Evolutionary conservation across 2,797 vertebrate genomes (phyloP), one percentile per base, ranked within the genome.

Genomic region (Enteromius anoplus): DNA sequence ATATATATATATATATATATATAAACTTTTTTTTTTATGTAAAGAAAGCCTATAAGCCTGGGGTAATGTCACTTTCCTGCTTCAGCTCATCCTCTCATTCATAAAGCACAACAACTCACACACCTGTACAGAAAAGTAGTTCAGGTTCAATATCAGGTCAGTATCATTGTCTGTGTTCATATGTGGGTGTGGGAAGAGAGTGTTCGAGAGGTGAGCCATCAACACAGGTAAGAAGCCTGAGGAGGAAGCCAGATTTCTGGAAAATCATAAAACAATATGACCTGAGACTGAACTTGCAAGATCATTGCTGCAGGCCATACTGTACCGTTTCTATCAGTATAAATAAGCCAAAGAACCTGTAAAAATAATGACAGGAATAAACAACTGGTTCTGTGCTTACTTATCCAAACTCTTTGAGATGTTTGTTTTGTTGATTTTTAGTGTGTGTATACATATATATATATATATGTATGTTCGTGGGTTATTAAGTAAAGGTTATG

Each of bases 251-350:
- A 23, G 51, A 82, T 78, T 81, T 53, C 75, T 72, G 82, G 23
- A 81, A 81, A 81, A 73, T 73, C 69, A 71, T 80, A 71, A 73
- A 87, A 85, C 84, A 85, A 23, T 76, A 69, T 88, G 82, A 84
- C 85, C 87, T 72, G 9, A 69, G n/a, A 45, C 40, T 88, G 87
- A 88, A 86, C 87, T 84, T 6, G 21, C 37, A 37, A n/a, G 70
- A 80, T 79, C 26, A 47, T 58, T 26, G 70, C 83, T 75, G 29
- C 4, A 65, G 79, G 64, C 62, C 75, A 47, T 42, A 17, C 69
- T 37, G 75, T 47, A 62, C 78, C 1, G 34, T 12, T 53, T 81
- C 32, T 78, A 47, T 64, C 62, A 47, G 60, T 55, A 58, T 45
- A 75, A 37, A 72, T 51, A 40, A 55, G 51, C 23, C 34, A 53